Evolutionary conservation across 1,140 invertebrate genomes (phyloP), one percentile per base, ranked within the genome.

Genomic region (Pseudomyrmex sp.): DNA sequence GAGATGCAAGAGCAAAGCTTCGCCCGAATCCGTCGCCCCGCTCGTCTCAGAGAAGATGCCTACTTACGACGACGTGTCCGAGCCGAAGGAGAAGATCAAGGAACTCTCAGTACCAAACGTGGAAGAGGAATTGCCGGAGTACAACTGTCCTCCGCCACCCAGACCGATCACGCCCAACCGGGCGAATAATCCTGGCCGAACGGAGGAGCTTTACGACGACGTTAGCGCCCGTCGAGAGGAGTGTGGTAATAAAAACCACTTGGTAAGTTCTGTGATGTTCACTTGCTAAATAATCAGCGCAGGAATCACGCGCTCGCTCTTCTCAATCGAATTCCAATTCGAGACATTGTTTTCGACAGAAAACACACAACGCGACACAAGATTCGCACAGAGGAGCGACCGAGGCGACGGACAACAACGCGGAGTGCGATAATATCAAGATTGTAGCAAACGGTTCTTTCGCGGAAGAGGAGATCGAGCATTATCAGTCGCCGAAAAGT

Each of bases 401-500:
- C 2, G 63, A 79, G 23, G 7, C 2, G n/a, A 44, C 2, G 13
- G 0, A 8, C 7, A 15, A 69, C 1, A 48, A 77, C 1, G 5
- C 12, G n/a, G 44, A 58, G 35, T 10, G 35, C 35, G 35, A 35
- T 35, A 7, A 35, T 5, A 35, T 35, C 35, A 35, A 35, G 35
- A 35, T 3, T 18, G 15, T 18, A 7, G 8, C 44, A 2, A 48
- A 72, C 12, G 50, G 9, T 2, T 12, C 44, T 0, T 7, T 48
- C 23, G 0, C 20, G 1, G 15, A 20, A 7, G 66, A 80, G 2
- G 82, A 90, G 0, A 7, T 54, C 1, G 90, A 92, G 62, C 92
- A 93, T 82, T 93, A 93, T 82, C 90, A 93, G 70, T 89, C 74
- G 8, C 92, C 92, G 2, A 89, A 83, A 65, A 85, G 69, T n/a